Base-by-base conservation (phyloP, 2,888 invertebrate genomes). In the Lithophane leautieri region DNA sequence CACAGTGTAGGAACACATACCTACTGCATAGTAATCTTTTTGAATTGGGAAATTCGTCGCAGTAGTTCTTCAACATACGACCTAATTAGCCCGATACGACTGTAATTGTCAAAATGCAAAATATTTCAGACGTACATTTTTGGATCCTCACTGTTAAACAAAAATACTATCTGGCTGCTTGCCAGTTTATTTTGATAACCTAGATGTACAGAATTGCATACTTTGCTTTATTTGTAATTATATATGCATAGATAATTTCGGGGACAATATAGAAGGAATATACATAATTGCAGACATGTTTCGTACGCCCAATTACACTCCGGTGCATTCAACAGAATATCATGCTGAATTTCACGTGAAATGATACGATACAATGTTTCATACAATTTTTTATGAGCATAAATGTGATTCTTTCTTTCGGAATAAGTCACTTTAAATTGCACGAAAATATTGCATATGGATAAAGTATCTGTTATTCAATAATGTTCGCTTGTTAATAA, bases 171-270 rank as follows among this genome's bases (percentile, higher is more conserved):
- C 70, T 83, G 83, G 83, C 67, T 66, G 71, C 19, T 61, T 73
- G 85, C 85, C 82, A 82, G 75, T 58, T 84, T 77, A 79, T 84
- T 81, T 81, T 84, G 69, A 85, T 83, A 84, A 81, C 54, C 81
- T 65, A 81, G 25, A 73, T 81, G 22, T 77, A 69, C 22, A 12
- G 58, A 69, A 63, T 84, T 84, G 78, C 73, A 72, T 81, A 63
- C 40, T 47, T 52, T 73, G 44, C 60, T 76, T 80, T 80, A 72
- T 75, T 79, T 75, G 52, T 68, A 72, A 63, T 16, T 47, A 47
- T 47, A 47, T 47, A 16, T 47, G 19, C 19, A 47, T 6, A 47
- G 47, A 14, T 62, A 25, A 63, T 60, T 70, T 74, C 12, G 28
- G n/a, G 14, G 9, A 56, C 34, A 61, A 65, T 61, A 66, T 61